Conservation (phyloP, 2,113 vertebrate genomes). For the Microtus montanus region DNA sequence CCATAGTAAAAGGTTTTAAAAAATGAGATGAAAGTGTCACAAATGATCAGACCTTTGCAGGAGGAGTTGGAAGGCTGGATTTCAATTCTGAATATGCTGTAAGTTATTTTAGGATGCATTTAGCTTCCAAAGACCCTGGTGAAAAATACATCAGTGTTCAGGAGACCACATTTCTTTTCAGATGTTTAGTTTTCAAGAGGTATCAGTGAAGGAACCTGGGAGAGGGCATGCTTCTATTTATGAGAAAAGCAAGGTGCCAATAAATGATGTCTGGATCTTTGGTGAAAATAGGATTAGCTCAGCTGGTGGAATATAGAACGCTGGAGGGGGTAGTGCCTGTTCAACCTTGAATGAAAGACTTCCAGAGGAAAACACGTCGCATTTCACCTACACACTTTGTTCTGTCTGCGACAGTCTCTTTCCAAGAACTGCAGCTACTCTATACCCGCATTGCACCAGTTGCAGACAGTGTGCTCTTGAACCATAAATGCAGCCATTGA, state of each 20-base stretch:
- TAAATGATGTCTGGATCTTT: background rate
- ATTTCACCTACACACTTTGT: background rate
- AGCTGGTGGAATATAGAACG: background rate
- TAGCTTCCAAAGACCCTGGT: slow-evolving; percentile 26
- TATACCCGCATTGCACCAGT: background rate
- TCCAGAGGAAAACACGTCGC: background rate
- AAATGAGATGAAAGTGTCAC: background rate
- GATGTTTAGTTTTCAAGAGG: slow-evolving; percentile 44
- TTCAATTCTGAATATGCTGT: background rate
- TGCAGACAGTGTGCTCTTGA: background rate
- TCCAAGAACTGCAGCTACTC: background rate
- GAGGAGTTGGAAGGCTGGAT: slow-evolving; percentile 6
- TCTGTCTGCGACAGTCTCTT: background rate
- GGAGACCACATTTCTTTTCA: slow-evolving; percentile 21
- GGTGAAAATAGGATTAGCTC: slow-evolving; percentile 6
- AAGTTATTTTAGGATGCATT: background rate
- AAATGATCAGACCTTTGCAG: background rate
- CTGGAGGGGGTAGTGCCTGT: background rate
- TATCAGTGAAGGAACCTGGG: slow-evolving; percentile 4
- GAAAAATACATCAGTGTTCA: background rate
- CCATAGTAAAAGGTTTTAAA: background rate
- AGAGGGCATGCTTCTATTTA: background rate
- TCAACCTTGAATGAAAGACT: background rate
- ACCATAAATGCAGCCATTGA: background rate
- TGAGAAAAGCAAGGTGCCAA: slow-evolving; percentile 28